Base-by-base conservation (phyloP, 2,888 invertebrate genomes). In the Rhopalosiphum nymphaeae region DNA sequence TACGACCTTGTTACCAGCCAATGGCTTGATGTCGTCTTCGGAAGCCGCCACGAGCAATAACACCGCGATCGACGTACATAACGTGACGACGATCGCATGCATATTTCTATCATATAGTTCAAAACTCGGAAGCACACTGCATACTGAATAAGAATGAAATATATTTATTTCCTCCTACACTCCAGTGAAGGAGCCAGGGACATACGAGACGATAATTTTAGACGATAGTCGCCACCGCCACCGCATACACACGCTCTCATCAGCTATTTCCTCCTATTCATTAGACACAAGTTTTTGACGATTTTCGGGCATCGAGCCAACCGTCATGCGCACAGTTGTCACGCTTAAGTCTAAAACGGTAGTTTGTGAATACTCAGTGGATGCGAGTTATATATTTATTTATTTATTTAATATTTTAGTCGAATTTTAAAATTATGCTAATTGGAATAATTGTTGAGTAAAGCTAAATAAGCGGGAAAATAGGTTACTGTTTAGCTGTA, bases 131-230 rank as follows among this genome's bases (percentile, higher is more conserved):
- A 87, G 36, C 92, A 16, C 61, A 92, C 87, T 49, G 92, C 78
- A 78, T 36, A 78, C 78, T 78, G 78, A 78, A 78, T 21, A 36
- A 36, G 36, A 61, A 13, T 42, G 91, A 86, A 91, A 53, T 29
- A 84, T 56, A 84, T 44, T 91, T 56, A 56, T 42, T 91, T 91
- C 84, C 84, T 84, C 91, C 53, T 84, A 84, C 86, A 86, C 85
- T 85, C 85, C 91, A 57, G 86, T 46, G 57, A 53, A 53, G 25
- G 25, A n/a, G 57, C 44, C 85, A 57, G 91, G 85, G 91, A 53
- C 84, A 84, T 42, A 29, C 84, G 91, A 67, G 88, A 21, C 92
- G 92, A 92, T 92, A 92, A 92, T 92, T 92, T 78, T 92, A 92
- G 88, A 87, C 87, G 87, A 49, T 21, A 46, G 85, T 10, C 91